These are phyloP conservation scores for Gymnocypris eckloni DNA, from an alignment of 2,797 vertebrate genomes.

Conservation along the genomic window DNA sequence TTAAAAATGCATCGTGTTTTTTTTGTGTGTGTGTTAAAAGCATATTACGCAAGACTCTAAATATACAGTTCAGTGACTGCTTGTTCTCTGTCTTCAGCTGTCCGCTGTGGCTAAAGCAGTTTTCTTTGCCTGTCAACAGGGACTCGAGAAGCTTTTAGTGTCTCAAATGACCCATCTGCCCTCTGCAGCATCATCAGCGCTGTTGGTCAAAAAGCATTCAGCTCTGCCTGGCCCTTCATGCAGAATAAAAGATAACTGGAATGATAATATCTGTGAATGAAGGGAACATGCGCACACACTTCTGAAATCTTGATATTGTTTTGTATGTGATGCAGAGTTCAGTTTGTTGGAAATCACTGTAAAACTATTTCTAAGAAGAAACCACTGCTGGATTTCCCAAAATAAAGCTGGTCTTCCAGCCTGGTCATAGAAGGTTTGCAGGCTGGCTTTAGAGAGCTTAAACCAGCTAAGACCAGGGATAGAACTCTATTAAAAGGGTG, in stretches of 20 bases:
- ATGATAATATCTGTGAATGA: conserved; percentile 26
- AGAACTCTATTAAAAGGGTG: too few species aligned
- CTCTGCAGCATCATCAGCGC: conserved; percentile 3
- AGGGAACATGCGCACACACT: background rate
- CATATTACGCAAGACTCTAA: conserved; percentile 81
- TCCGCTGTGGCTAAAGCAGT: conserved; percentile 45
- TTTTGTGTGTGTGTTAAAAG: conserved; percentile 78
- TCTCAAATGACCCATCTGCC: conserved; percentile 26
- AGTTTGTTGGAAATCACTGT: background rate
- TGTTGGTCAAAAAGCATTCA: conserved; percentile 32
- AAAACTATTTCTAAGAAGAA: background rate
- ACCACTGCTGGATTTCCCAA: background rate
- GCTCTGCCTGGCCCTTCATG: conserved; percentile 10
- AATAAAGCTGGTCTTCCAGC: background rate
- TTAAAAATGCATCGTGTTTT: conserved; percentile 74
- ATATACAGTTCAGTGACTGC: conserved; percentile 71
- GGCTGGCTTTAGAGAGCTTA: too few species aligned
- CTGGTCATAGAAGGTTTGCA: too few species aligned
- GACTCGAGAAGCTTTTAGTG: conserved; percentile 40
- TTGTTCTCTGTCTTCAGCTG: conserved; percentile 64
- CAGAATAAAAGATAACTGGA: conserved; percentile 23
- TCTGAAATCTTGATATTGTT: background rate
- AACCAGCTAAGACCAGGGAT: too few species aligned
- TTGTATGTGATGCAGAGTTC: background rate
- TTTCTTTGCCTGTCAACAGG: background rate